phyloP scores from a whole-genome alignment of 2,113 vertebrate genomes.

The Pandion haliaetus region DNA sequence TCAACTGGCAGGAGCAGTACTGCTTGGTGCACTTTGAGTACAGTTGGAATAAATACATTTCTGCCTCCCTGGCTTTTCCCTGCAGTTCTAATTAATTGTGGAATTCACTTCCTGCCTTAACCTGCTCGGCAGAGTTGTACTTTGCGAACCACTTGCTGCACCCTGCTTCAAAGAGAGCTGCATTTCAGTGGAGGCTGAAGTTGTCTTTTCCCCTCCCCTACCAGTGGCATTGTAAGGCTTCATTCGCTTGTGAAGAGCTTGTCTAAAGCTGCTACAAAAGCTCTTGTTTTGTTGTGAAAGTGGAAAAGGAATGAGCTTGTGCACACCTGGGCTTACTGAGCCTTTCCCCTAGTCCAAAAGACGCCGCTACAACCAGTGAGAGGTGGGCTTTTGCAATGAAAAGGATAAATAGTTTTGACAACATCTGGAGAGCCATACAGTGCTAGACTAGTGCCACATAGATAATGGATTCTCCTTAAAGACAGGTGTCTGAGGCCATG shows the following conservation, averaged over 20 bases:
- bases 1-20: conserved; percentile 10
- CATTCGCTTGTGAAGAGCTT: background rate
- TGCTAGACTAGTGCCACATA: background rate
- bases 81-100: conserved; percentile 49
- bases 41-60: conserved; percentile 42
- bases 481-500: background rate
- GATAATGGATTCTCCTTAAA: background rate
- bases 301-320: background rate
- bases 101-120: conserved; percentile 60
- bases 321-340: background rate
- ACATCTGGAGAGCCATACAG: background rate
- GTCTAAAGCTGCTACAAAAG: background rate
- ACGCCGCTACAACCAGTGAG: accelerated
- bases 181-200: background rate
- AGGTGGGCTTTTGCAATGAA: background rate
- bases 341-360: background rate
- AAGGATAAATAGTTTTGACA: background rate
- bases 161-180: conserved; percentile 1
- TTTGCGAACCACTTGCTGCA: background rate
- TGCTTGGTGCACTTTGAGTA: conserved; percentile 24
- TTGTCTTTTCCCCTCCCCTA: background rate
- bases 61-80: conserved; percentile 37
- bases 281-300: background rate
- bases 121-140: conserved; percentile 12
- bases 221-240: background rate